These are phyloP conservation scores for Pionites leucogaster DNA, from an alignment of 2,113 vertebrate genomes.

Conservation along the genomic window DNA sequence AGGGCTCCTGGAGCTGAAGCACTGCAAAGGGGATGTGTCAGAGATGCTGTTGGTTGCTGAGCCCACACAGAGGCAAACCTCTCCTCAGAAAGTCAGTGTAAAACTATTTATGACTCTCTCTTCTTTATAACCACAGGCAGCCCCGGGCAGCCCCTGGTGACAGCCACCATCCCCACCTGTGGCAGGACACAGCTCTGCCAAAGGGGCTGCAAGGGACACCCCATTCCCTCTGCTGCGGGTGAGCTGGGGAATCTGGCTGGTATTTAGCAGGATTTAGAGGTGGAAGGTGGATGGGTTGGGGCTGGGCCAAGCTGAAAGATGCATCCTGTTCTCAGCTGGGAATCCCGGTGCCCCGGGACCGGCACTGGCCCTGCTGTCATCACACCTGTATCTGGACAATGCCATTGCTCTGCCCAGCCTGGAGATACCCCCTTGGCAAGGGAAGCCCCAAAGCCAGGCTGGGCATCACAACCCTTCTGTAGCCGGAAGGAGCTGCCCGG, in stretches of 20 bases:
- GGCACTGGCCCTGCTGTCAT: neutral
- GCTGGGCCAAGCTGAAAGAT: neutral
- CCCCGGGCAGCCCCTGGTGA: neutral
- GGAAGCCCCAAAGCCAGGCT: neutral
- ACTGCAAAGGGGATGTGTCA: constrained; percentile 21
- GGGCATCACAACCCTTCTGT: neutral
- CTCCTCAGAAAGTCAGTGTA: constrained; percentile 14
- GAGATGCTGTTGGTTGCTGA: neutral
- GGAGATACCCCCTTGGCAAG: neutral
- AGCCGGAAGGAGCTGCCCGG: neutral
- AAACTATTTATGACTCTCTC: constrained; percentile 54
- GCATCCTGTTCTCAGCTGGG: neutral
- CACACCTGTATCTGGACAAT: neutral
- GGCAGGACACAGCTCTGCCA: neutral
- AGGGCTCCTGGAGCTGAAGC: neutral
- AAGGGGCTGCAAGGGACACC: neutral
- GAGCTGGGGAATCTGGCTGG: neutral
- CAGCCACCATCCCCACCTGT: neutral
- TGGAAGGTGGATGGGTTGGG: neutral
- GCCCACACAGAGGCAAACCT: neutral
- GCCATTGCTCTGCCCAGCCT: neutral
- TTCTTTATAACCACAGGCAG: neutral
- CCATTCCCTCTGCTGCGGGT: fast-evolving
- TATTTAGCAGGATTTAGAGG: neutral
- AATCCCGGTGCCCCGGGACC: neutral